Evolutionary conservation across 1,140 invertebrate genomes (phyloP).

Genomic region (Diorhabda sublineata): DNA sequence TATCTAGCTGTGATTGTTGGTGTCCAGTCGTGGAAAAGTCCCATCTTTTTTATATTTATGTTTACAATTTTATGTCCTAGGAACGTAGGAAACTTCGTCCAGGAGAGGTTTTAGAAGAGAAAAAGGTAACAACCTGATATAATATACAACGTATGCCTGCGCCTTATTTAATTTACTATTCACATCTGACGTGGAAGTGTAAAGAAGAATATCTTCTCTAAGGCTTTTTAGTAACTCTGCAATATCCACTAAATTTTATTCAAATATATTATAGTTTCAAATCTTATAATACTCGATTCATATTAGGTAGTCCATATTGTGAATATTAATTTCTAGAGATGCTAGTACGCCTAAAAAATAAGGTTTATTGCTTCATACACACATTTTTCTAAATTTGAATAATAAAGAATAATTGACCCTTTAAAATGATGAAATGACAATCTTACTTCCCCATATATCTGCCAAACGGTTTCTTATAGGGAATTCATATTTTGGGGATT

Average conservation of each 20-base stretch:
- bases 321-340: too few relatives aligned
- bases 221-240: constrained; percentile 21
- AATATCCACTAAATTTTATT: neutral
- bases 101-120: constrained; percentile 86
- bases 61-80: constrained; percentile 41
- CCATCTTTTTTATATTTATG: constrained; percentile 20
- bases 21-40: constrained; percentile 20
- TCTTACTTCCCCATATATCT: too few relatives aligned
- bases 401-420: too few relatives aligned
- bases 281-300: too few relatives aligned
- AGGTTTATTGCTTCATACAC: too few relatives aligned
- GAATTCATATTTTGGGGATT: too few relatives aligned
- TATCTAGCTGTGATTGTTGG: constrained; percentile 17
- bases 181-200: constrained; percentile 4
- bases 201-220: constrained; percentile 8
- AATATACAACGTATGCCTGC: constrained; percentile 31
- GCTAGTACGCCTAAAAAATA: too few relatives aligned
- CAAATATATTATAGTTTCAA: too few relatives aligned
- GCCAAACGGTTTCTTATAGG: too few relatives aligned
- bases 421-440: too few relatives aligned
- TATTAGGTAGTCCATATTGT: too few relatives aligned
- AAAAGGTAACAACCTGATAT: constrained; percentile 72
- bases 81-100: constrained; percentile 77
- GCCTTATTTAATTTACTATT: constrained; percentile 16
- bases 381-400: too few relatives aligned